A percentile compares a stretch with the other conserved stretches of the same genome.
These are phyloP conservation scores for Creontiades dilutus DNA, from an alignment of 2,888 invertebrate species.

Conservation along the genomic window DNA sequence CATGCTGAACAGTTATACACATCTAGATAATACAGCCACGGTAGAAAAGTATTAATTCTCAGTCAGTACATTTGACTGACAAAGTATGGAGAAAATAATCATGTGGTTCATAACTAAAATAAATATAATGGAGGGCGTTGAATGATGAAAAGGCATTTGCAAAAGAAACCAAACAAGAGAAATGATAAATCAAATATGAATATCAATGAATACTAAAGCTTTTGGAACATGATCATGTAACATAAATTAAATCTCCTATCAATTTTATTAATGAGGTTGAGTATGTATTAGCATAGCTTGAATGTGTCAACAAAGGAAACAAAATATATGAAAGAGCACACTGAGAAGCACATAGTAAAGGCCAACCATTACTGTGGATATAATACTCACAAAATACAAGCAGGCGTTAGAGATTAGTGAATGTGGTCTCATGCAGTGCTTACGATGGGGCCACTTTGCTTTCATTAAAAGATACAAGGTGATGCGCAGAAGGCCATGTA, in stretches of 20 bases:
- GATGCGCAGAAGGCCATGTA: conserved; percentile 75
- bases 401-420: conserved; percentile 73
- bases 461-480: conserved; percentile 74
- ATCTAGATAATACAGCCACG: conserved; percentile 59
- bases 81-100: not conserved
- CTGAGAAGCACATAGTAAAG: conserved; percentile 73
- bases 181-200: conserved; percentile 8
- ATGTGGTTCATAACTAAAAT: not conserved
- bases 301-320: conserved; percentile 56
- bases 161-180: not conserved
- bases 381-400: conserved; percentile 75
- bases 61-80: not conserved
- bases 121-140: not conserved
- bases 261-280: not conserved
- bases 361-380: conserved; percentile 70
- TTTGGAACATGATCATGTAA: not conserved
- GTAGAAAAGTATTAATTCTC: conserved; percentile 34
- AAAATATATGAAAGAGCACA: conserved; percentile 70
- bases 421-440: conserved; percentile 75
- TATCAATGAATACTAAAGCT: conserved; percentile 25
- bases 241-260: not conserved
- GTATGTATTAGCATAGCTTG: conserved; percentile 45
- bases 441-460: conserved; percentile 75
- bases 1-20: conserved; percentile 71
- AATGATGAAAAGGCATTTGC: conserved; percentile 28